Conservation (phyloP, 35 echinoderm and acorn worm genomes). For the Ptychodera flava region DNA sequence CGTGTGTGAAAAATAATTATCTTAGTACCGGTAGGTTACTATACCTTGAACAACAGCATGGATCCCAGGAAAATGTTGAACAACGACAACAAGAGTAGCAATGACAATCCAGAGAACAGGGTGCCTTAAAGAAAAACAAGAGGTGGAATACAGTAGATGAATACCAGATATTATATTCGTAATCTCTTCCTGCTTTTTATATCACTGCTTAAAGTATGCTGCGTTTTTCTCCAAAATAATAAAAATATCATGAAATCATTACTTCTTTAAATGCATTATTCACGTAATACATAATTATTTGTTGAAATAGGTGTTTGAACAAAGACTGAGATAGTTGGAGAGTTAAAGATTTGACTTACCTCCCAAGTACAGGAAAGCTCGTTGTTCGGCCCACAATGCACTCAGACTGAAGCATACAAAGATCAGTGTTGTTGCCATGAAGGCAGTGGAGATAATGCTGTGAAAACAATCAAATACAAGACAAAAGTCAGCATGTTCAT, state of each 20-base stretch:
- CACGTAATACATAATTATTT: too few species aligned
- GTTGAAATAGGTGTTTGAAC: too few species aligned
- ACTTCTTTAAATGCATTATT: too few species aligned
- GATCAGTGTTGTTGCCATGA: constrained; percentile 84
- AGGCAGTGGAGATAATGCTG: constrained; percentile 94
- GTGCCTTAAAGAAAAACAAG: constrained; percentile 39
- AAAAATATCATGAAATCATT: too few species aligned
- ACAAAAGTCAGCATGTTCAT: neutral
- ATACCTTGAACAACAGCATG: constrained; percentile 76
- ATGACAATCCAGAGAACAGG: constrained; percentile 85
- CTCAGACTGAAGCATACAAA: constrained; percentile 78
- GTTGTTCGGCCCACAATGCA: constrained; percentile 68
- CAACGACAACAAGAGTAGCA: constrained; percentile 65
- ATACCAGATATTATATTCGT: too few species aligned
- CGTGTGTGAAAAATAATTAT: too few species aligned
- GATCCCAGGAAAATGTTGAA: constrained; percentile 94
- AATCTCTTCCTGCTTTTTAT: too few species aligned
- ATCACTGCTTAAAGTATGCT: too few species aligned
- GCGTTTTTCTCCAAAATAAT: too few species aligned
- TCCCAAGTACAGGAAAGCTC: constrained; percentile 72
- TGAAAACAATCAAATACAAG: neutral
- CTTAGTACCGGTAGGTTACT: too few species aligned
- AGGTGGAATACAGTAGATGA: too few species aligned
- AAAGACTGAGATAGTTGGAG: too few species aligned
- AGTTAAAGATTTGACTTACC: constrained; percentile 74